phyloP scores from a whole-genome alignment of 2,888 invertebrate genomes.

The Lordiphosa fenestrarum region DNA sequence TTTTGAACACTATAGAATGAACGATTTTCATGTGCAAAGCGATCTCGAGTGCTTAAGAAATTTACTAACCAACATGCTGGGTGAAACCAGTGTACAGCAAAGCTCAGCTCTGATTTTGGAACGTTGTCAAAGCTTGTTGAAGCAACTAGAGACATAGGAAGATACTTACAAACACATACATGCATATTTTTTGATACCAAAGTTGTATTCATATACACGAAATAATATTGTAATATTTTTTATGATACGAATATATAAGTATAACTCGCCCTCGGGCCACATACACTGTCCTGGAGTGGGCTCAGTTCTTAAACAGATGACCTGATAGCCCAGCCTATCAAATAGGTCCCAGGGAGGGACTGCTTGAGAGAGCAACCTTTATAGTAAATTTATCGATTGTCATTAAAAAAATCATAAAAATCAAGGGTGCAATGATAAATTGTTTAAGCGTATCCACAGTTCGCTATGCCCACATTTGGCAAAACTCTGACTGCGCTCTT shows the following conservation, averaged over 20 bases:
- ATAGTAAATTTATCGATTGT: no score
- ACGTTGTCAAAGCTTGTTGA: constrained; percentile 43
- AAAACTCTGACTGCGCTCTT: no score
- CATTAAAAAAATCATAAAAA: no score
- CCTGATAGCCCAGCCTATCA: constrained; percentile 41
- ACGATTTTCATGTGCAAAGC: constrained; percentile 69
- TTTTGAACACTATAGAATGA: constrained; percentile 72
- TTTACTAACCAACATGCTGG: constrained; percentile 61
- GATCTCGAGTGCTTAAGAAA: constrained; percentile 67
- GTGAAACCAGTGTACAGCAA: constrained; percentile 62
- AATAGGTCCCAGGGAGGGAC: constrained; percentile 31
- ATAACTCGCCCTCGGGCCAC: constrained; percentile 43
- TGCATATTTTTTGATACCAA: constrained; percentile 67
- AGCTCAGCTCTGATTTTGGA: constrained; percentile 38
- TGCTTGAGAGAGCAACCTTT: constrained; percentile 20
- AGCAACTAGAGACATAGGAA: constrained; percentile 13
- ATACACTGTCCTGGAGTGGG: constrained; percentile 23
- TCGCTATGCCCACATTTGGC: no score
- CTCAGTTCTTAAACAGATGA: constrained; percentile 32
- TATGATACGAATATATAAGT: constrained; percentile 17
- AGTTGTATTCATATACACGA: constrained; percentile 64
- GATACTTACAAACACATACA: constrained; percentile 4
- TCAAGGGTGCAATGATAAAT: no score
- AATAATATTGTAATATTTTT: constrained; percentile 37
- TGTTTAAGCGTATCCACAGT: no score